A percentile compares a stretch with the other conserved stretches of the same genome.
These are phyloP conservation scores for Cossypha dichroa DNA, from an alignment of 2,797 vertebrate species.

Conservation along the genomic window DNA sequence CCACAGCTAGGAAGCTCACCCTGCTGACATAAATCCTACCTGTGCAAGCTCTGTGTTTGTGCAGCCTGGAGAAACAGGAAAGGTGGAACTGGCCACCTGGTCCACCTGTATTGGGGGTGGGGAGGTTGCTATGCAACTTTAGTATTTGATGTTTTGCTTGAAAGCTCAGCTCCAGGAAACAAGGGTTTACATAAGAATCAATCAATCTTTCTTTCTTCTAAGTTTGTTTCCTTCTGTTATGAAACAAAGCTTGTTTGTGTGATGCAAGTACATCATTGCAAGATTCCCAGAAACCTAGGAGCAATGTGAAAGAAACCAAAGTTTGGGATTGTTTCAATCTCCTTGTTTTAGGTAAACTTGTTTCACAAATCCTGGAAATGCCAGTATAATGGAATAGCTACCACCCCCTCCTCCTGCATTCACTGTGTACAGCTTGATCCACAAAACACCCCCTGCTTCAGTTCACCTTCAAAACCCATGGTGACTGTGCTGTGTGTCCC, in stretches of 20 bases:
- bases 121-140: slow-evolving; percentile 48
- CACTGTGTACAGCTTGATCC: background rate
- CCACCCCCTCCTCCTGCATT: background rate
- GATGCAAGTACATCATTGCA: background rate
- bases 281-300: background rate
- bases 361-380: background rate
- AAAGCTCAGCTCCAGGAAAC: slow-evolving; percentile 54
- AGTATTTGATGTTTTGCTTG: slow-evolving; percentile 44
- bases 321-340: background rate
- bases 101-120: slow-evolving; percentile 13
- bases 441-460: background rate
- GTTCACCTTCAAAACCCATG: background rate
- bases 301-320: background rate
- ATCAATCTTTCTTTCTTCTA: slow-evolving; percentile 7
- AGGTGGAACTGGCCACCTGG: background rate
- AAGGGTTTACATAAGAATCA: slow-evolving; percentile 24
- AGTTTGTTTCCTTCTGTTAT: background rate
- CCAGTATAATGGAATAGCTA: background rate
- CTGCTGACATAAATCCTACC: background rate
- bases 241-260: slow-evolving; percentile 3
- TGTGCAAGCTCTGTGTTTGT: background rate
- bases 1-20: background rate
- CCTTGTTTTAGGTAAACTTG: background rate
- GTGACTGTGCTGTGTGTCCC: background rate
- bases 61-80: slow-evolving; percentile 42